Evolutionary conservation across 2,888 invertebrate species (phyloP), one percentile per base, ranked within the genome.

Genomic region (Amphimallon solstitiale): DNA sequence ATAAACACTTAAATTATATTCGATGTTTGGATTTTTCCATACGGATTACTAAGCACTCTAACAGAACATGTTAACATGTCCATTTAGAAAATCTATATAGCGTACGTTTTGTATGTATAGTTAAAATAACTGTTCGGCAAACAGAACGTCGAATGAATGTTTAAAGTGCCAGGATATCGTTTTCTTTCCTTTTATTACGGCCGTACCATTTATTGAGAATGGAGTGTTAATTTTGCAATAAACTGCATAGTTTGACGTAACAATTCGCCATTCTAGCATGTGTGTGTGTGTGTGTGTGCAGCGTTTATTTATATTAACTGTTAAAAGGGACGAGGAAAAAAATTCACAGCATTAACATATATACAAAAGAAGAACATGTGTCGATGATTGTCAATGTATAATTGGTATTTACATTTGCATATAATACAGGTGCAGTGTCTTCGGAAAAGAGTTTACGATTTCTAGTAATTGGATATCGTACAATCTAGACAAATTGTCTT

Each of bases 81-180:
- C 56, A 43, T 59, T n/a, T 59, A 59, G 56, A 59, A 17, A 14
- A n/a, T 59, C 23, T 59, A 21, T 54, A 59, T 59, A 29, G n/a
- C n/a, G n/a, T n/a, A n/a, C n/a, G n/a, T n/a, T n/a, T n/a, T 29
- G 9, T 9, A 29, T 5, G 29, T 7, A 29, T 29, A 29, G 29
- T 59, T 59, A 59, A 59, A 59, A 59, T 59, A 59, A 59, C 56
- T 45, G 56, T 59, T 59, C 56, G 14, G 56, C 56, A 59, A 59
- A 59, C 29, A 59, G 56, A 40, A 45, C 29, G 21, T 17, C 43
- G 23, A 29, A 59, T 15, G 56, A 43, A 43, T 59, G 56, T 59
- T 59, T 59, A 59, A 43, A 43, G 43, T 59, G n/a, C n/a, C n/a
- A n/a, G 14, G 56, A 9, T 59, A 59, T 59, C 56, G 56, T 45